Base-by-base conservation (phyloP, 2,888 invertebrate species). In the Calameuta idolon region DNA sequence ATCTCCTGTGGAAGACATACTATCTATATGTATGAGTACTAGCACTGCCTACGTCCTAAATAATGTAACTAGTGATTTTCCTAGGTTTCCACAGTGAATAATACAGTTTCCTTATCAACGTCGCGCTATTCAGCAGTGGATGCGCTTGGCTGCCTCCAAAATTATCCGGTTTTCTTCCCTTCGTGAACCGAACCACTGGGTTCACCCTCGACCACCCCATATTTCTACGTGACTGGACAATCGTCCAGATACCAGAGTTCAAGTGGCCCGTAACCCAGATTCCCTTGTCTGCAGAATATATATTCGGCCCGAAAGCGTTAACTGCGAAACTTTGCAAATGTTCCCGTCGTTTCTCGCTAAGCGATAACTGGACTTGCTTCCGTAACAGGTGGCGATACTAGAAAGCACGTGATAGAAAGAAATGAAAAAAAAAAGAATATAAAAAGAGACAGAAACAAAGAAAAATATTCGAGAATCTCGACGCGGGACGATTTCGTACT, bases 141-240 rank as follows among this genome's bases (percentile, higher is more conserved):
- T 75, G 11, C 55, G 55, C 31, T 33, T 69, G 69, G 55, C 55
- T 55, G 23, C 23, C 9, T 55, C 55, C 55, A 23, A 55, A 55
- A 55, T 55, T 55, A 55, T 55, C 55, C 55, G 23, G 55, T 55
- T 55, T 55, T 55, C 55, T 55, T 55, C 55, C 55, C 55, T 55
- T 23, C 55, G 55, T 55, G 55, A 55, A 23, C 23, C 55, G 15
- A 55, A 55, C 23, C 55, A 55, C 74, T 74, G 74, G 76, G 73
- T 74, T 76, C 79, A 78, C 75, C 83, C 81, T 85, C 79, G 75
- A 77, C 81, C 81, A 74, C 55, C 35, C 71, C 74, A 34, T 77
- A 15, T 75, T 55, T 76, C 80, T 84, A 84, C 85, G 85, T 84
- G 85, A 85, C 84, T 75, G 82, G 85, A 85, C 83, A 79, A 71